Evolutionary conservation across 2,888 invertebrate genomes (phyloP).

Genomic region (Hemicrepidius hirtus): DNA sequence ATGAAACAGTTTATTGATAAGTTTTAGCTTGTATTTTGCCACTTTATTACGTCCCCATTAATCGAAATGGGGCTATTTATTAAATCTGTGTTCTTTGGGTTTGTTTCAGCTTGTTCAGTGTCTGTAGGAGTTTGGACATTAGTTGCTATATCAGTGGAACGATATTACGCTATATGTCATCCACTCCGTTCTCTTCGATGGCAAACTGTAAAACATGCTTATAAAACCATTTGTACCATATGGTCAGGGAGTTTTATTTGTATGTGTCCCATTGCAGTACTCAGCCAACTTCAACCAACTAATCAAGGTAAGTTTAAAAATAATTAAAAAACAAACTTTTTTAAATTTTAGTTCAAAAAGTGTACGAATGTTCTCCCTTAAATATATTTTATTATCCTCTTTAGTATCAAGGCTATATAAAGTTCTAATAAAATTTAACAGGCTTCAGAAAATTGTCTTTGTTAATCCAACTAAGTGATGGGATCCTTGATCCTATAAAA

Average conservation of each 20-base stretch:
- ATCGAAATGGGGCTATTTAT: too few relatives aligned
- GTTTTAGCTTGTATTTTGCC: too few relatives aligned
- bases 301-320: slow-evolving; percentile 66
- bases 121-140: slow-evolving; percentile 86
- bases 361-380: too few relatives aligned
- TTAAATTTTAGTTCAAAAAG: too few relatives aligned
- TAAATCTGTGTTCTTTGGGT: slow-evolving; percentile 19
- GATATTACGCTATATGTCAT: slow-evolving; percentile 87
- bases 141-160: slow-evolving; percentile 85
- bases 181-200: slow-evolving; percentile 83
- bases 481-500: background rate
- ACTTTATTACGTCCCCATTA: too few relatives aligned
- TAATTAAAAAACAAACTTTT: too few relatives aligned
- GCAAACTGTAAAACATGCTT: slow-evolving; percentile 85
- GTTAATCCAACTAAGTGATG: slow-evolving; percentile 1
- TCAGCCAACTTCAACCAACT: slow-evolving; percentile 77
- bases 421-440: background rate
- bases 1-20: too few relatives aligned
- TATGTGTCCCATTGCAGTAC: slow-evolving; percentile 79
- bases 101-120: slow-evolving; percentile 81
- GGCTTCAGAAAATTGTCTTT: slow-evolving; percentile 5
- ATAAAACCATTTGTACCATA: slow-evolving; percentile 80
- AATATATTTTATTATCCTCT: background rate
- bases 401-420: background rate
- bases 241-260: slow-evolving; percentile 80